Conservation (phyloP, 2,113 vertebrate genomes). For the Nannospalax galili region DNA sequence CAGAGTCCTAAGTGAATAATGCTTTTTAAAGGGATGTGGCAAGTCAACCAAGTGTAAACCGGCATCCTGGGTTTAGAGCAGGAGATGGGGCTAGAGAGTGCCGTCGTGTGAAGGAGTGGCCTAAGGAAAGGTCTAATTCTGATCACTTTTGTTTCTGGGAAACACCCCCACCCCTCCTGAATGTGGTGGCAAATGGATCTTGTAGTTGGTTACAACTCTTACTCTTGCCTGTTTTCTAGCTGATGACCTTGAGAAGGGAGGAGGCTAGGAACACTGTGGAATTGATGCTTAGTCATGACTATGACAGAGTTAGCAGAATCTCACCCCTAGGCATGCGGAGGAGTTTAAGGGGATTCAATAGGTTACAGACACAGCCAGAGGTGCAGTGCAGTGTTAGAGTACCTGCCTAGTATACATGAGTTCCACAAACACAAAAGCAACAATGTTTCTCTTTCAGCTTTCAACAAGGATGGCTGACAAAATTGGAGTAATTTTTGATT, state of each 20-base stretch:
- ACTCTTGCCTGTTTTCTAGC: background rate
- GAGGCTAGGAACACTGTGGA: background rate
- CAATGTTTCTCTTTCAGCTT: background rate
- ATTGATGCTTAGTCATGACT: background rate
- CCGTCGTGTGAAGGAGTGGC: fast-evolving
- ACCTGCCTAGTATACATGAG: background rate
- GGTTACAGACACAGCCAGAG: background rate
- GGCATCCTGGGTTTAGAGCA: background rate
- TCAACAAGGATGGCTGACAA: background rate
- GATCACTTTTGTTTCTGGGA: background rate
- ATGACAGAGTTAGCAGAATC: background rate
- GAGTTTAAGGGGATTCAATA: background rate
- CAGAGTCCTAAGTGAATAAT: background rate
- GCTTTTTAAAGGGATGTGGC: background rate
- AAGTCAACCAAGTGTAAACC: background rate
- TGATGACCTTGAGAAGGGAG: background rate
- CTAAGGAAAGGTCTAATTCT: background rate
- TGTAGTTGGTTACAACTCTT: background rate
- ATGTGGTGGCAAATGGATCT: background rate
- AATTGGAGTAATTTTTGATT: background rate
- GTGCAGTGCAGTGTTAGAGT: background rate
- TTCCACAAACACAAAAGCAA: background rate
- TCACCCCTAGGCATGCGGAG: background rate
- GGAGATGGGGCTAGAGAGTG: background rate
- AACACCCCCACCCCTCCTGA: background rate